Evolutionary conservation across 2,797 vertebrate species (phyloP).

Genomic region (Hypotaenidia philippensis): DNA sequence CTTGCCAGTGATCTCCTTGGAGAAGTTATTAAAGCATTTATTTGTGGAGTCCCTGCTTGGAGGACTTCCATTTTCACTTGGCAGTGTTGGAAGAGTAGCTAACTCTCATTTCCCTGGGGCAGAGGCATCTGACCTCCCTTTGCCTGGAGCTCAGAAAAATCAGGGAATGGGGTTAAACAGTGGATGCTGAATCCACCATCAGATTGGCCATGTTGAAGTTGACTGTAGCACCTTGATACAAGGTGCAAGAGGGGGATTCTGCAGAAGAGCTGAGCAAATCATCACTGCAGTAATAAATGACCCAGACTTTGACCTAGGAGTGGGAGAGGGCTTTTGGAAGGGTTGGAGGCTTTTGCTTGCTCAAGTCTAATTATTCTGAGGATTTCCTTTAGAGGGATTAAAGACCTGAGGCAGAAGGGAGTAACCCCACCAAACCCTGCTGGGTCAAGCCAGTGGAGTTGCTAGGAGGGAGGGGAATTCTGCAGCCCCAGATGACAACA

Average conservation of each 20-base stretch:
- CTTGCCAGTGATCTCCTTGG: neutral
- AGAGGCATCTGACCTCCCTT: neutral
- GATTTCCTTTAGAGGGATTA: slow-evolving; percentile 26
- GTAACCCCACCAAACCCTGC: neutral
- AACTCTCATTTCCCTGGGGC: neutral
- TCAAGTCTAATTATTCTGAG: neutral
- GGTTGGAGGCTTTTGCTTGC: neutral
- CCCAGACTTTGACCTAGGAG: neutral
- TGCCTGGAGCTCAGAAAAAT: neutral
- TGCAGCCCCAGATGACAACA: neutral
- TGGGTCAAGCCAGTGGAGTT: neutral
- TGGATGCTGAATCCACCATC: neutral
- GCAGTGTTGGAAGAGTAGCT: neutral
- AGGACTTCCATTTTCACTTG: slow-evolving; percentile 19
- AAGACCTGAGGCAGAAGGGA: neutral
- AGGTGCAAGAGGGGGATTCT: neutral
- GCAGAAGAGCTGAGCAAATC: neutral
- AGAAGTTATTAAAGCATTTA: neutral
- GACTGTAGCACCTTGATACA: rapidly evolving
- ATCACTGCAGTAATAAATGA: neutral
- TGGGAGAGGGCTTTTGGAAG: neutral
- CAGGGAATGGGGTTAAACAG: neutral
- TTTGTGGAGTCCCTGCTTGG: neutral
- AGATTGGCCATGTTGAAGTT: neutral
- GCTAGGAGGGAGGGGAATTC: rapidly evolving